Base-by-base conservation (phyloP, 2,113 vertebrate genomes). In the Gadus chalcogrammus region DNA sequence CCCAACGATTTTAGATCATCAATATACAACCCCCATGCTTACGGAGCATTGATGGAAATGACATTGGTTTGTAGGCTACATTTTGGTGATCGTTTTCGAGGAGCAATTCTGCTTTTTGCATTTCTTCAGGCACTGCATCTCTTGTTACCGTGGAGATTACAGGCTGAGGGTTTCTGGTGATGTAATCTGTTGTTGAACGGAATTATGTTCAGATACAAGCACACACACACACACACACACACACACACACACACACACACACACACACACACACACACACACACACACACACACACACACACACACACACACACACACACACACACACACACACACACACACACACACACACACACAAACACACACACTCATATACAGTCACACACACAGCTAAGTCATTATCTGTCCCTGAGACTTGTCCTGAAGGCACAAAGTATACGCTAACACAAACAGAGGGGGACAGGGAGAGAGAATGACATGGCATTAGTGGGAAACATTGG, bases 121-220 rank as follows among this genome's bases (percentile, higher is more conserved):
- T 65, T 20, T 61, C 63, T 61, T 52, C 52, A 64, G 56, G 58
- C 68, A 71, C 52, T 31, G 71, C 27, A 5, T 73, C 78, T 79
- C 65, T 42, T 56, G 64, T 74, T 70, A 70, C 61, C 5, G 16
- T 55, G 56, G 35, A 72, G 70, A 77, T 59, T 65, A 66, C 69
- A 53, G 15, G 35, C 71, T 18, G 2, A 15, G 2, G 59, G 61
- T 42, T 68, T 35, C 24, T 48, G 56, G 68, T 72, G 70, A 82
- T 79, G 72, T 56, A 77, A 77, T 70, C 61, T 68, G 62, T 71
- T 35, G 65, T 24, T 0, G 61, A 24, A 15, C 11, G 22, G 22
- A 22, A 62, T 62, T 27, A 24, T 53, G 38, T 59, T 18, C 56
- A 64, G 18, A 66, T 59, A 63, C 35, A 52, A 59, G 22, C 15